Percentiles rank a stretch among this genome's conserved stretches.
Conservation (phyloP, 2,888 invertebrate genomes). For the Trissoscelio sp. region DNA sequence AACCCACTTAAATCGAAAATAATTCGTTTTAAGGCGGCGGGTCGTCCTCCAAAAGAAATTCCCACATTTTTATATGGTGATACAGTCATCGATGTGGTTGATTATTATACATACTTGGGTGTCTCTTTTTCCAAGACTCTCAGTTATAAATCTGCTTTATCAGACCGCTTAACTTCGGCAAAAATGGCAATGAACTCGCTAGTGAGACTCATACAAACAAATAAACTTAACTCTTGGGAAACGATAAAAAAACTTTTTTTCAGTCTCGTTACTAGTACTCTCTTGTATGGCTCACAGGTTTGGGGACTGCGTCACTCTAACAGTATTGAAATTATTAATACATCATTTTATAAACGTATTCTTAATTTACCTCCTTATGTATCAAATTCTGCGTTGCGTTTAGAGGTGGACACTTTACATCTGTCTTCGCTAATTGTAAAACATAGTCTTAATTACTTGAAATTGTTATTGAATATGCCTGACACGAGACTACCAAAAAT, state of each 20-base stretch:
- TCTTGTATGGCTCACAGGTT: too few relatives aligned
- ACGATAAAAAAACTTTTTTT: neutral
- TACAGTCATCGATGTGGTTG: neutral
- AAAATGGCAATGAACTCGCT: neutral
- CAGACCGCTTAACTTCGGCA: neutral
- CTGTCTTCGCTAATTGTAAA: too few relatives aligned
- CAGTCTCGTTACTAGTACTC: too few relatives aligned
- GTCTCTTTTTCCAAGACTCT: neutral
- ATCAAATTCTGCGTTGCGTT: too few relatives aligned
- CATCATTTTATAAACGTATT: too few relatives aligned
- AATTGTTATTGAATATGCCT: too few relatives aligned
- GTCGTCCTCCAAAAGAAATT: neutral
- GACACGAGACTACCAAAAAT: too few relatives aligned
- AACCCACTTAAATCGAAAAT: neutral
- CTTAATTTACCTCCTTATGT: too few relatives aligned
- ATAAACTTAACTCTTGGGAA: neutral
- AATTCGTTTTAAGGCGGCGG: neutral
- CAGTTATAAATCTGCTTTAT: neutral
- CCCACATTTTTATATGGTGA: neutral
- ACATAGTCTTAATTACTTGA: too few relatives aligned
- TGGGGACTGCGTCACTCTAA: too few relatives aligned
- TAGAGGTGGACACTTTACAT: too few relatives aligned
- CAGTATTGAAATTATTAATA: too few relatives aligned
- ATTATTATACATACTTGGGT: neutral
- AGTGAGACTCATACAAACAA: neutral